Percentiles rank a stretch among this genome's conserved stretches.
Conservation (phyloP, 2,797 vertebrate species). For the Pogoniulus pusillus region DNA sequence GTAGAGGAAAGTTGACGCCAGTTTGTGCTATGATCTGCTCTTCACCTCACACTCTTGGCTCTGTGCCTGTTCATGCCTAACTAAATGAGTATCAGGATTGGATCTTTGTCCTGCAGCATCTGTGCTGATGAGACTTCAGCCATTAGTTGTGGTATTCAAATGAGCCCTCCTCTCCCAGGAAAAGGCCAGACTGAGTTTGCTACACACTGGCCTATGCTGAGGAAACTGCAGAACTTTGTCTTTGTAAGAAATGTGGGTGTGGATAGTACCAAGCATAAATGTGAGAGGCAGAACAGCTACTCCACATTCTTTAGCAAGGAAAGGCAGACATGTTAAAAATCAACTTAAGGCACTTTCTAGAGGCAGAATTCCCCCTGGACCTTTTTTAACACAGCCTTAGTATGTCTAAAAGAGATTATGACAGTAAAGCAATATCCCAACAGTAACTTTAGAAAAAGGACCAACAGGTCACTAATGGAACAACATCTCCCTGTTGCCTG, state of each 20-base stretch:
- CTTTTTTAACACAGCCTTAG: neutral
- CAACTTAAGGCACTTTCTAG: neutral
- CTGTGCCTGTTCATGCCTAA: neutral
- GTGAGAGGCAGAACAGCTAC: neutral
- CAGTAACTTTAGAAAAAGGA: neutral
- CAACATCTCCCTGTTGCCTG: neutral
- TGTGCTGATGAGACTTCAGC: constrained; percentile 4
- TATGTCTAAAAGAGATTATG: neutral
- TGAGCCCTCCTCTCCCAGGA: neutral
- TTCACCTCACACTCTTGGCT: neutral
- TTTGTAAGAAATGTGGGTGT: neutral
- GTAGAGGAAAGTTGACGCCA: neutral
- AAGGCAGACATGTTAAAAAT: neutral
- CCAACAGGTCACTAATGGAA: neutral
- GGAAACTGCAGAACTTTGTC: neutral
- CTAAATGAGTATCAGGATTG: neutral
- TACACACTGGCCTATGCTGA: neutral
- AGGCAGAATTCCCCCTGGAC: no score
- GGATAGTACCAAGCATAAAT: neutral
- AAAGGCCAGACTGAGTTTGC: neutral
- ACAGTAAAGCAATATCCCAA: neutral
- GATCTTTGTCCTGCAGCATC: constrained; percentile 6
- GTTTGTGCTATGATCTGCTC: neutral
- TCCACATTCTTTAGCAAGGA: neutral
- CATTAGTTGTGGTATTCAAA: neutral